Evolutionary conservation across 2,113 vertebrate genomes (phyloP).

Genomic region (Smithornis capensis): DNA sequence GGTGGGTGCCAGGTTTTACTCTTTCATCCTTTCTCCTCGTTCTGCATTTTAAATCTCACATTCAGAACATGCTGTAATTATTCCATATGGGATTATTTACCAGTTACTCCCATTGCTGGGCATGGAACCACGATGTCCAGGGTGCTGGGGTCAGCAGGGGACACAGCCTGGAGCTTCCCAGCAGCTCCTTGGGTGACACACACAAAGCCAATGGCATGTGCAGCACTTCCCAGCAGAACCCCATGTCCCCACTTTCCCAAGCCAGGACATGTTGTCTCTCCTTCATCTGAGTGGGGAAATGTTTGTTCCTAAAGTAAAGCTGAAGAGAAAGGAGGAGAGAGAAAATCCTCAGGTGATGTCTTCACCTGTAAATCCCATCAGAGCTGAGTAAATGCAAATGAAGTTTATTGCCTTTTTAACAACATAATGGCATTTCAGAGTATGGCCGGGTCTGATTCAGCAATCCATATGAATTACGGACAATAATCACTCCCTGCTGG

Average conservation of each 20-base stretch:
- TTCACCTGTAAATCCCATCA: neutral
- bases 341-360: neutral
- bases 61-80: neutral
- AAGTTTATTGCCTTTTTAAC: neutral
- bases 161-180: neutral
- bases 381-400: neutral
- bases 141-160: neutral
- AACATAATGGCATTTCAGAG: neutral
- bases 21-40: neutral
- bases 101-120: neutral
- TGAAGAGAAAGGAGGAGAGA: neutral
- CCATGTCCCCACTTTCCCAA: rapidly evolving
- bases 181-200: neutral
- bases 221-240: neutral
- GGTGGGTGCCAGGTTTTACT: neutral
- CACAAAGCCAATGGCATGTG: neutral
- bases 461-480: neutral
- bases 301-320: neutral
- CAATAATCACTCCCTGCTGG: neutral
- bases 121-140: neutral
- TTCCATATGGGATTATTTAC: neutral
- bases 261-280: rapidly evolving
- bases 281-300: neutral
- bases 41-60: neutral
- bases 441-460: neutral